These are phyloP conservation scores for Gymnothorax javanicus DNA, from an alignment of 2,797 vertebrate genomes.

Conservation along the genomic window DNA sequence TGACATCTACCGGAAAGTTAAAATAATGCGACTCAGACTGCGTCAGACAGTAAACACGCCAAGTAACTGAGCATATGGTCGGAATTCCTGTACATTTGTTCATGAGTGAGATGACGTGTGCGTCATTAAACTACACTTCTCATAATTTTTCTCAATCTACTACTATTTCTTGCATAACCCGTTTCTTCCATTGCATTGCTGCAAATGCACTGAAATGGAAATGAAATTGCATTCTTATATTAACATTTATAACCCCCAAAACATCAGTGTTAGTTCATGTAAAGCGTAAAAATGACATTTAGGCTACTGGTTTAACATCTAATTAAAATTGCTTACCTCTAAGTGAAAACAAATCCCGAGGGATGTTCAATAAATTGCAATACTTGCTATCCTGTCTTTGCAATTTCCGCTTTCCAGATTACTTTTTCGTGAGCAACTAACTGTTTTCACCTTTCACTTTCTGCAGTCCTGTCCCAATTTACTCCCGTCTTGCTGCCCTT, in stretches of 20 bases:
- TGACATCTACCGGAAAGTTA: neutral
- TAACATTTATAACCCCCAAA: neutral
- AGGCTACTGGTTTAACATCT: neutral
- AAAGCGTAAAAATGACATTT: neutral
- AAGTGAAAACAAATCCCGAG: slow-evolving; percentile 42
- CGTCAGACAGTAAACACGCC: neutral
- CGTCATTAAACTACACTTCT: neutral
- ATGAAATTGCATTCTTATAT: neutral
- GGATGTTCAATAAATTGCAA: slow-evolving; percentile 43
- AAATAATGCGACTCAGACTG: neutral
- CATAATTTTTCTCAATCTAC: neutral
- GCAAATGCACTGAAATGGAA: neutral
- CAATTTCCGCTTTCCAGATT: slow-evolving; percentile 37
- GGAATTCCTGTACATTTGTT: neutral
- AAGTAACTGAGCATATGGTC: neutral
- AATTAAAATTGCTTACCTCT: slow-evolving; percentile 58
- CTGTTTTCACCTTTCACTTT: slow-evolving; percentile 42
- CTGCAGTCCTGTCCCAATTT: slow-evolving; percentile 36
- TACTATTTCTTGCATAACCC: neutral
- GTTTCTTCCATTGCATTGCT: neutral
- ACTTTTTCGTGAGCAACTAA: slow-evolving; percentile 22
- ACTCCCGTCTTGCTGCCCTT: slow-evolving; percentile 41
- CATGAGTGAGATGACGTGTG: neutral
- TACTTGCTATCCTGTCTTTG: slow-evolving; percentile 48
- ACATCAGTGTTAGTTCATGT: neutral